A percentile compares a stretch with the other conserved stretches of the same genome.
These are phyloP conservation scores for Sphaerophoria rueppellii DNA, from an alignment of 2,888 invertebrate species.

Conservation along the genomic window DNA sequence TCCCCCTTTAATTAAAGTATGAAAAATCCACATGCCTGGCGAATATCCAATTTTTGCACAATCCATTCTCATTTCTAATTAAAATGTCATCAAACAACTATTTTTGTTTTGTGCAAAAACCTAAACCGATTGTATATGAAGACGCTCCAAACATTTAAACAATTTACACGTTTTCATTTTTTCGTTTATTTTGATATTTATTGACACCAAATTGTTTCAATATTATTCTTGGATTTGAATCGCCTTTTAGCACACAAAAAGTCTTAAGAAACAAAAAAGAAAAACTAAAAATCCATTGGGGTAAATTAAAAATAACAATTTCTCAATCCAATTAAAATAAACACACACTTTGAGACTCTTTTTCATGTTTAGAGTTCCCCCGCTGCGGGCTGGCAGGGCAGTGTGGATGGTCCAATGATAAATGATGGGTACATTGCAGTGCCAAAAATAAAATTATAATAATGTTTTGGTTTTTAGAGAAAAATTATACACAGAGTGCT, in stretches of 20 bases:
- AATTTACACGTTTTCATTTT: neutral
- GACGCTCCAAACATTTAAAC: neutral
- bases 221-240: constrained; percentile 4
- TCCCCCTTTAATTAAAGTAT: too few relatives aligned
- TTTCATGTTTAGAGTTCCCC: neutral
- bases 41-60: too few relatives aligned
- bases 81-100: constrained; percentile 20
- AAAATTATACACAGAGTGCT: constrained; percentile 4
- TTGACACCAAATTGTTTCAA: constrained; percentile 27
- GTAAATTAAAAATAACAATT: constrained; percentile 28
- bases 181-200: constrained; percentile 10
- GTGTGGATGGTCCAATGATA: too few relatives aligned
- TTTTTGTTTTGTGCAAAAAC: neutral
- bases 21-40: too few relatives aligned
- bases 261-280: constrained; percentile 13
- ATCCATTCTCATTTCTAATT: neutral
- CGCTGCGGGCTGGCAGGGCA: neutral
- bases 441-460: neutral
- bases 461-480: constrained; percentile 4
- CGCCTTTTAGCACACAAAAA: neutral
- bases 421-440: neutral
- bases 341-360: constrained; percentile 33
- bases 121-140: neutral
- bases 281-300: constrained; percentile 12
- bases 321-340: constrained; percentile 38